Conservation (phyloP, 1,140 invertebrate species). For the Magallana gigas region DNA sequence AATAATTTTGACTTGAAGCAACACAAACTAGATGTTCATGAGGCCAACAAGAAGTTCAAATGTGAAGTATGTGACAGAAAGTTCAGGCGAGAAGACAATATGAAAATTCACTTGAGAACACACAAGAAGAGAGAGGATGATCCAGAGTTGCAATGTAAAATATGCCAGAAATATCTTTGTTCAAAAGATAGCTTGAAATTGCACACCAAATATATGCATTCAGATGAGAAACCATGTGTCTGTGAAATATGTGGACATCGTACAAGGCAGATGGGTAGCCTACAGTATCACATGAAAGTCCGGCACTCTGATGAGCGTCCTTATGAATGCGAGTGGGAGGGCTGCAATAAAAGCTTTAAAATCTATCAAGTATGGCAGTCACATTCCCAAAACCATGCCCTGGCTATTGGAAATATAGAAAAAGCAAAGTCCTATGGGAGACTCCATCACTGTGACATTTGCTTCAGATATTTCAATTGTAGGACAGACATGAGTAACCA, state of each 20-base stretch:
- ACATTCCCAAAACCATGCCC: not conserved
- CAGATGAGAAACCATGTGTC: conserved; percentile 29
- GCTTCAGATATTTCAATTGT: not conserved
- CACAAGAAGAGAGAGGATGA: conserved; percentile 3
- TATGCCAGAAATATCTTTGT: not conserved
- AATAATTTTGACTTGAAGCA: not conserved
- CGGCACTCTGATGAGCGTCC: conserved; percentile 15
- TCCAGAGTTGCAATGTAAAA: conserved; percentile 26
- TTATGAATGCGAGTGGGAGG: conserved; percentile 1
- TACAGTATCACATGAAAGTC: conserved; percentile 7
- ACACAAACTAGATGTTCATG: conserved; percentile 21
- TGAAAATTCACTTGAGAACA: not conserved
- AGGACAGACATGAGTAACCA: conserved; percentile 29
- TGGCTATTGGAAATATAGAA: not conserved
- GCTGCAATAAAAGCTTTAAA: conserved; percentile 6
- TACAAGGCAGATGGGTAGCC: conserved; percentile 20
- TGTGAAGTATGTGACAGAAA: conserved; percentile 2
- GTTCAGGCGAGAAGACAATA: conserved; percentile 20
- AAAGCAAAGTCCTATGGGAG: not conserved
- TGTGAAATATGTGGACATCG: conserved; percentile 28
- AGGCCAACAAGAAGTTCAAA: conserved; percentile 14
- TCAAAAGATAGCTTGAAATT: conserved; percentile 27
- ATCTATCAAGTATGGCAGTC: conserved; percentile 31
- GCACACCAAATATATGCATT: not conserved
- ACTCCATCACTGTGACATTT: not conserved